Conservation (phyloP, 1,140 invertebrate genomes). For the Arctopsyche grandis region DNA sequence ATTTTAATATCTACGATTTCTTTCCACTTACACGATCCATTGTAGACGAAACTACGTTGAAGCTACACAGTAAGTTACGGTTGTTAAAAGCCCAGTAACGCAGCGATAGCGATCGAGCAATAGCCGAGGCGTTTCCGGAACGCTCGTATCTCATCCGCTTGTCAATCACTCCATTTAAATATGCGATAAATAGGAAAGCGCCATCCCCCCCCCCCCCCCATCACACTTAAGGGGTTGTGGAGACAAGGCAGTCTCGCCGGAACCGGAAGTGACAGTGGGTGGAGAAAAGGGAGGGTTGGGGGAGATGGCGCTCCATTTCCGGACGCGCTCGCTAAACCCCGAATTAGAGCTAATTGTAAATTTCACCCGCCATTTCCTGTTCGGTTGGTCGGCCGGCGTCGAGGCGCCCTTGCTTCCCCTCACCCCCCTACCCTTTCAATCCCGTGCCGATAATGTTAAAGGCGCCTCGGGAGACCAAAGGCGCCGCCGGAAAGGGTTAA, state of each 20-base stretch:
- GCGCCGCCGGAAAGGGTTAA: neutral
- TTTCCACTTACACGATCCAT: no score
- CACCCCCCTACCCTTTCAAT: no score
- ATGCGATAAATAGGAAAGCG: neutral
- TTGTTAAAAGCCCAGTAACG: no score
- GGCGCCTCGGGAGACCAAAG: neutral
- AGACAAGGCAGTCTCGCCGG: neutral
- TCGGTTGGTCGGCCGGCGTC: neutral
- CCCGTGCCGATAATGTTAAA: neutral
- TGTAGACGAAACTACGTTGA: no score
- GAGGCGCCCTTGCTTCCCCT: no score
- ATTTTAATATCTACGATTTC: no score
- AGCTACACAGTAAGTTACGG: no score
- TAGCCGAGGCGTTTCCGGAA: neutral
- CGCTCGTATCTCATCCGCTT: neutral
- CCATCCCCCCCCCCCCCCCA: neutral
- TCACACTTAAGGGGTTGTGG: neutral
- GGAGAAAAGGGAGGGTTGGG: neutral
- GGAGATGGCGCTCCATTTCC: slow-evolving; percentile 8
- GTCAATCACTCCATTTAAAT: neutral
- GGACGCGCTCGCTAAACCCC: neutral
- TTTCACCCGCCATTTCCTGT: slow-evolving; percentile 38
- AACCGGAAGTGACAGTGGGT: neutral
- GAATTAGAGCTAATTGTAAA: slow-evolving; percentile 31
- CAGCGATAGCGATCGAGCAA: neutral